A percentile compares a stretch with the other conserved stretches of the same genome.
Evolutionary conservation across 2,888 invertebrate species (phyloP).

Genomic region (Perizoma flavofasciatum): DNA sequence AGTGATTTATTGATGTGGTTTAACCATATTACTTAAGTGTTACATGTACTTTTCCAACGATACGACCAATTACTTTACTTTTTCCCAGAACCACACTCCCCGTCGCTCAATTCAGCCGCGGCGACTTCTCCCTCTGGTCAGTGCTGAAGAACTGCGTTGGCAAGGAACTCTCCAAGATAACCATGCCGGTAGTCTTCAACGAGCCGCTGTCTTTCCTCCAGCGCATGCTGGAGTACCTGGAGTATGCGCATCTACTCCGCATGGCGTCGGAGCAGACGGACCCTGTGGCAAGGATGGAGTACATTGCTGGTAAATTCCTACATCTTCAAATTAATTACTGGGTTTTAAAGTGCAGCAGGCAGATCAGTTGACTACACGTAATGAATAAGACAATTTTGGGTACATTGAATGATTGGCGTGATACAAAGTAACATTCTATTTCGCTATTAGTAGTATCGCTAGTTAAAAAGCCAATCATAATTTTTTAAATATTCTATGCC

Average conservation of each 20-base stretch:
- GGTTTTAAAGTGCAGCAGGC: not conserved
- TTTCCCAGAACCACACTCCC: conserved; percentile 86
- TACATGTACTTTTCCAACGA: too few relatives aligned
- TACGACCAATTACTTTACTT: conserved; percentile 25
- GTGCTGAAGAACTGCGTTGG: conserved; percentile 96
- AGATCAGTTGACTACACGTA: not conserved
- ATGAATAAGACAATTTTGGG: too few relatives aligned
- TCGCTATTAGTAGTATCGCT: too few relatives aligned
- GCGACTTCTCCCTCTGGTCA: conserved; percentile 95
- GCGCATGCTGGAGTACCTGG: conserved; percentile 96
- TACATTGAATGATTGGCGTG: too few relatives aligned
- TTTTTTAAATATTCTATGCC: too few relatives aligned
- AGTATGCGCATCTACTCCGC: conserved; percentile 90
- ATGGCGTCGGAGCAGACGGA: conserved; percentile 91
- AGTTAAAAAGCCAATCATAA: too few relatives aligned
- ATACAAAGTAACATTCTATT: too few relatives aligned
- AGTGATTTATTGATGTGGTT: too few relatives aligned
- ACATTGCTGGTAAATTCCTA: conserved; percentile 82
- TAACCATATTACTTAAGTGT: too few relatives aligned
- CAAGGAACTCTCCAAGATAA: conserved; percentile 97
- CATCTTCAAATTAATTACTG: not conserved
- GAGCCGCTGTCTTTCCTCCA: conserved; percentile 98
- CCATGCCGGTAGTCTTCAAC: conserved; percentile 98
- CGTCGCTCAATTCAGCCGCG: conserved; percentile 89
- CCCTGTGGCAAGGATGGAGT: conserved; percentile 92